Evolutionary conservation across 2,113 vertebrate species (phyloP).

Genomic region (Calyptommatus sinebrachiatus): DNA sequence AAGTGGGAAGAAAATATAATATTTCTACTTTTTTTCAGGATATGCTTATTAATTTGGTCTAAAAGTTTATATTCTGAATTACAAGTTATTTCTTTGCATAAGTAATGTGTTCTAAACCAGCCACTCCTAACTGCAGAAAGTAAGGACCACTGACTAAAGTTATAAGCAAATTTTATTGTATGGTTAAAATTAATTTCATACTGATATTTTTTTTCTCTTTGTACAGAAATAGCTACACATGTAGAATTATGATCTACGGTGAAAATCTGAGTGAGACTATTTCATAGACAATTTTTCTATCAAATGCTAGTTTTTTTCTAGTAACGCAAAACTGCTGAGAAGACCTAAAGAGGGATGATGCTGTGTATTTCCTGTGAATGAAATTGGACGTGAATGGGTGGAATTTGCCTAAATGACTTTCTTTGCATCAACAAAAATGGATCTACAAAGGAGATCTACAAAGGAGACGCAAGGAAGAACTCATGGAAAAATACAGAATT

Average conservation of each 20-base stretch:
- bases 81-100: neutral
- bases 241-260: conserved; percentile 77
- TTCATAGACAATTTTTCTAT: conserved; percentile 75
- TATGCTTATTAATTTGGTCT: neutral
- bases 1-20: neutral
- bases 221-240: conserved; percentile 66
- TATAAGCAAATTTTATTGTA: neutral
- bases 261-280: conserved; percentile 59
- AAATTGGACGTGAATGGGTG: conserved; percentile 60
- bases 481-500: conserved; percentile 44
- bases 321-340: conserved; percentile 76
- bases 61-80: neutral
- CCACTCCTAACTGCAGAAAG: neutral
- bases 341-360: conserved; percentile 56
- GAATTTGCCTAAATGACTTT: conserved; percentile 41
- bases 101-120: too few species aligned
- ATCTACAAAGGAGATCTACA: conserved; percentile 61
- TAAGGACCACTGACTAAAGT: neutral
- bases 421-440: conserved; percentile 59
- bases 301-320: conserved; percentile 65
- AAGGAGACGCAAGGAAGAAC: conserved; percentile 43
- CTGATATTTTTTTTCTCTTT: neutral
- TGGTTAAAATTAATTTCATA: neutral
- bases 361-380: conserved; percentile 62
- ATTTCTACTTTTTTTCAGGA: neutral